These are phyloP conservation scores for Hippocampus abdominalis DNA, from an alignment of 2,113 vertebrate genomes.

Conservation along the genomic window DNA sequence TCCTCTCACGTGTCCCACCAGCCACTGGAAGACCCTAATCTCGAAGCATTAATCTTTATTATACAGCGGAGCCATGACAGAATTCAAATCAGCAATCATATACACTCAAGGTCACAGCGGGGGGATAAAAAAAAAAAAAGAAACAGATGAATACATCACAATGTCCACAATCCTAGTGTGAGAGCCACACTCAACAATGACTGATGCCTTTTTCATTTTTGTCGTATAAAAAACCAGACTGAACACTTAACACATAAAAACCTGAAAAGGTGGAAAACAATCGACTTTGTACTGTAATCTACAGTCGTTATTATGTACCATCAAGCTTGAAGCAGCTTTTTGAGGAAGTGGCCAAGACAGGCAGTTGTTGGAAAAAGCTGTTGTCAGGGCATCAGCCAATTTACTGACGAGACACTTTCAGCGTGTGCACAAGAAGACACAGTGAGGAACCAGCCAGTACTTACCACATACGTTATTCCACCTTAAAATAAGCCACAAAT, in stretches of 20 bases:
- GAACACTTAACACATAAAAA: conserved; percentile 13
- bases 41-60: conserved; percentile 60
- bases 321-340: conserved; percentile 12
- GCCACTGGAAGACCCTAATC: conserved; percentile 47
- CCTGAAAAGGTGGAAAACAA: not conserved
- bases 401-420: conserved; percentile 21
- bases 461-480: conserved; percentile 7
- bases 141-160: conserved; percentile 45
- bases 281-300: not conserved
- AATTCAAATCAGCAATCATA: conserved; percentile 48
- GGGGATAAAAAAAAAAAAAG: conserved; percentile 2
- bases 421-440: conserved; percentile 9
- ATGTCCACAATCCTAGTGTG: conserved; percentile 35
- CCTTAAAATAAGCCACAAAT: not conserved
- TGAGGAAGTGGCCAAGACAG: conserved; percentile 19
- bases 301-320: not conserved
- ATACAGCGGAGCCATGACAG: conserved; percentile 37
- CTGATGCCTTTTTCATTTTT: conserved; percentile 22
- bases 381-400: conserved; percentile 23
- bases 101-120: conserved; percentile 46
- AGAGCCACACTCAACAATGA: conserved; percentile 41
- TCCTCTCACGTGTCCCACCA: conserved; percentile 44
- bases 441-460: conserved; percentile 5
- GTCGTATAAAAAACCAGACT: conserved; percentile 19
- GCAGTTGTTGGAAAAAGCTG: conserved; percentile 15